Base-by-base conservation (phyloP, 2,797 vertebrate genomes). In the Trematomus bernacchii region DNA sequence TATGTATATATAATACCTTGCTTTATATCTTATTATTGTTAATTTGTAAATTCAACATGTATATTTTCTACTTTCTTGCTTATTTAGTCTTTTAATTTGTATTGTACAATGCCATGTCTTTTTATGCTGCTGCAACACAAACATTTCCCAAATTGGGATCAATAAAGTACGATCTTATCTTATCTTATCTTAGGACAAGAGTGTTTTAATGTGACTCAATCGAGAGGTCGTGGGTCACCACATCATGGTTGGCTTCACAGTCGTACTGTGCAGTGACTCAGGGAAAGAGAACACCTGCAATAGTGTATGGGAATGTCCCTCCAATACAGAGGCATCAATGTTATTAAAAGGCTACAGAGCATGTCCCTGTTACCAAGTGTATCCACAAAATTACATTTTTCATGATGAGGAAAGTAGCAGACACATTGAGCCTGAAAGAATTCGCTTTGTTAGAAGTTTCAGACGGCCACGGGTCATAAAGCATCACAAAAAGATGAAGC, bases 261-360 rank as follows among this genome's bases (percentile, higher is more conserved):
- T 61, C 71, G 53, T 69, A 61, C 73, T 43, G 51, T 47, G 30
- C 46, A 12, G 54, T 76, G 71, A 79, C 74, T 72, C 19, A 71
- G 71, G 67, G 76, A 60, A 80, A 86, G 63, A 47, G 80, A 88
- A 84, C 84, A 90, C 86, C 87, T 87, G 87, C 75, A 11, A n/a
- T 67, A 73, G 60, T 72, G 54, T 64, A 62, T 18, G 50, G 63
- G 80, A 82, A 76, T 1, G 30, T 16, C 66, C 58, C 66, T 72
- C 62, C 55, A 55, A 58, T 33, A 14, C 46, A 0, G 4, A 73
- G 67, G 61, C 74, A 51, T 74, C 54, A 10, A 0, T 37, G 70
- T 86, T 91, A 90, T 91, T 90, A 93, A 91, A 89, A 83, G 48
- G 79, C 90, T 76, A 2, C 3, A 51, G 76, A 80, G 86, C 89